Conservation (phyloP, 2,797 vertebrate genomes). For the Pangasius mekongensis region DNA sequence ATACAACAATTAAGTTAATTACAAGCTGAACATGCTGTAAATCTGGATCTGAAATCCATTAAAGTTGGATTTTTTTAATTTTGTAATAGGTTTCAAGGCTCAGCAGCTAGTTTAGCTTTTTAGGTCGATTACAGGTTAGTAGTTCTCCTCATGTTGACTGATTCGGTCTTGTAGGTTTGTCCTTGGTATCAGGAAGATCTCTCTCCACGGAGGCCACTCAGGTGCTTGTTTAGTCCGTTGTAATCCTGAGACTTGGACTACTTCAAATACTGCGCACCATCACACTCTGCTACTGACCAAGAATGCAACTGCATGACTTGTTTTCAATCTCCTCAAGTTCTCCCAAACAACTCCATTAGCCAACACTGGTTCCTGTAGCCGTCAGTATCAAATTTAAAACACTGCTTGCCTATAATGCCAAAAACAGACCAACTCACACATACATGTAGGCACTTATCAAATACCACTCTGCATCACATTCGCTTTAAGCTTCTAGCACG, state of each 20-base stretch:
- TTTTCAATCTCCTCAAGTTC: background rate
- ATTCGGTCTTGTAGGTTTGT: background rate
- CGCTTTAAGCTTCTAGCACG: background rate
- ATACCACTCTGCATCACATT: background rate
- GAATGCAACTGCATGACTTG: background rate
- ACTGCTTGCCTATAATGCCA: background rate
- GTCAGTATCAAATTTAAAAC: background rate
- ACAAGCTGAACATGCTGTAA: background rate
- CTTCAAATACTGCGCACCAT: background rate
- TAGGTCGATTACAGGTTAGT: background rate
- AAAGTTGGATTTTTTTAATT: background rate
- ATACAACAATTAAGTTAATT: background rate
- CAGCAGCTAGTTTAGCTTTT: background rate
- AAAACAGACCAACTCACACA: background rate
- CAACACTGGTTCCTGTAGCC: background rate
- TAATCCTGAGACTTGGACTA: background rate
- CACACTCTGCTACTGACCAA: background rate
- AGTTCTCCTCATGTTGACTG: background rate
- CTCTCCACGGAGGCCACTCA: background rate
- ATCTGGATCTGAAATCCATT: background rate
- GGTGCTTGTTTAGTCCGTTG: background rate
- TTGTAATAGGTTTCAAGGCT: background rate
- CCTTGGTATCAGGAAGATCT: background rate
- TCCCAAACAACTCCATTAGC: background rate
- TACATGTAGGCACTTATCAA: background rate